Evolutionary conservation across 2,888 invertebrate genomes (phyloP).

Genomic region (Chydorus sphaericus): DNA sequence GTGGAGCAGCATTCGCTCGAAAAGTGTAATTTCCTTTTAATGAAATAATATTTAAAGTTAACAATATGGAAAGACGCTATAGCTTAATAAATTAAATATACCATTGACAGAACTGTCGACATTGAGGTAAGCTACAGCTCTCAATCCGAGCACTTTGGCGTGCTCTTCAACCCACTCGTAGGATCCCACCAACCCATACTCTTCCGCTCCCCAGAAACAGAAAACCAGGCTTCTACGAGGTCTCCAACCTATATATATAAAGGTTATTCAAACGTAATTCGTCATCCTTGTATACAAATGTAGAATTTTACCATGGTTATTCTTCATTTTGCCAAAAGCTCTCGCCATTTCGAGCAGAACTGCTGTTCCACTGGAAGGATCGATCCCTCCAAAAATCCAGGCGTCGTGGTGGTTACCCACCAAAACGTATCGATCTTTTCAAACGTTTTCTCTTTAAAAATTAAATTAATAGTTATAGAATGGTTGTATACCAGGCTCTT

Average conservation of each 20-base stretch:
- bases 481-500: constrained; percentile 25
- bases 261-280: neutral
- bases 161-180: constrained; percentile 28
- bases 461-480: no score
- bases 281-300: neutral
- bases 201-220: constrained; percentile 15
- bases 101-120: constrained; percentile 22
- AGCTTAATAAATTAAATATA: no score
- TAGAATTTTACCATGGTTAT: neutral
- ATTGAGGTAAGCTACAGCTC: constrained; percentile 23
- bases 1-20: constrained; percentile 21
- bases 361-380: constrained; percentile 36
- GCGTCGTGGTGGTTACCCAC: constrained; percentile 38
- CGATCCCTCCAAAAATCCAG: constrained; percentile 35
- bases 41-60: neutral
- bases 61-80: neutral
- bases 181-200: constrained; percentile 23
- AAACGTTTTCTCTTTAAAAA: no score
- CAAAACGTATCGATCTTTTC: constrained; percentile 36
- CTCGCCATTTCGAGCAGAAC: constrained; percentile 33
- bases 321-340: constrained; percentile 25
- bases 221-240: constrained; percentile 28
- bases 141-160: constrained; percentile 12
- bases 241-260: constrained; percentile 34
- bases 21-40: constrained; percentile 15